Conservation (phyloP, 2,113 vertebrate species). For the Gobius niger region DNA sequence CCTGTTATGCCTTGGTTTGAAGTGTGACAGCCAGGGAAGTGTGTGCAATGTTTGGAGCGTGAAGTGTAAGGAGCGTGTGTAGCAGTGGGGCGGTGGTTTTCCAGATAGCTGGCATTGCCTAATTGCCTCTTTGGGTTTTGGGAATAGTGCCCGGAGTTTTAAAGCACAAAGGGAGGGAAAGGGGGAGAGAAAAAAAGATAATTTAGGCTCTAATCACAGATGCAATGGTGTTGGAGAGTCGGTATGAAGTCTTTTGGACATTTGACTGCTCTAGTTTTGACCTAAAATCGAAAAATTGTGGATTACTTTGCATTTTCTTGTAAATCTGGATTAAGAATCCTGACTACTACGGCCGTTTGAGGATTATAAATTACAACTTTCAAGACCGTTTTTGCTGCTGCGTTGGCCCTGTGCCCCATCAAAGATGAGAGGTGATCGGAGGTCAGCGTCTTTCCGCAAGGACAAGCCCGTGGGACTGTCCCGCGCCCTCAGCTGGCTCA, state of each 20-base stretch:
- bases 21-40: constrained; percentile 22
- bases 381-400: background rate
- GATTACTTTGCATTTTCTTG: constrained; percentile 11
- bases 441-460: constrained; percentile 80
- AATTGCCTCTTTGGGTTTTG: constrained; percentile 56
- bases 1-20: constrained; percentile 21
- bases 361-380: constrained; percentile 13
- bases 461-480: constrained; percentile 82
- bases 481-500: constrained; percentile 92
- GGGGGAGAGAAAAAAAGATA: constrained; percentile 26
- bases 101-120: constrained; percentile 54
- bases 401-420: constrained; percentile 6
- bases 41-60: background rate
- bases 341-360: constrained; percentile 12
- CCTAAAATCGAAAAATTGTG: constrained; percentile 19
- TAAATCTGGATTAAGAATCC: constrained; percentile 4
- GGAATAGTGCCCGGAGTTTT: constrained; percentile 50
- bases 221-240: constrained; percentile 36
- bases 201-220: constrained; percentile 21
- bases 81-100: constrained; percentile 46
- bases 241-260: constrained; percentile 27
- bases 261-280: constrained; percentile 25
- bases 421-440: constrained; percentile 88
- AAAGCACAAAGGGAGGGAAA: constrained; percentile 31
- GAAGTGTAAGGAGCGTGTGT: constrained; percentile 9